Evolutionary conservation across 2,797 vertebrate genomes (phyloP).

Genomic region (Thamnophis elegans): DNA sequence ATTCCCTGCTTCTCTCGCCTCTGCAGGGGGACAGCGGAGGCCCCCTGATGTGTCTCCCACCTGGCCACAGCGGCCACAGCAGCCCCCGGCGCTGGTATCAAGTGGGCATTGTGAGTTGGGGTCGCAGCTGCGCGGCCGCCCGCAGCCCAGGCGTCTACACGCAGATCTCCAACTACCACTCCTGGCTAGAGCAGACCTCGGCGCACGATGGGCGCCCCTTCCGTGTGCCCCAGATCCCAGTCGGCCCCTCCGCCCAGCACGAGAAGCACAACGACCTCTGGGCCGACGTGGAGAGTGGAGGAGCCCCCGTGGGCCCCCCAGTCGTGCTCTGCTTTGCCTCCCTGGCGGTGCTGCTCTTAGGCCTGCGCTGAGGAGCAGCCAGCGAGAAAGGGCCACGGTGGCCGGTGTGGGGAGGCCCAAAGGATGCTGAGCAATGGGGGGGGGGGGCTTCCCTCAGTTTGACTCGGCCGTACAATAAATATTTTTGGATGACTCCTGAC

Average conservation of each 20-base stretch:
- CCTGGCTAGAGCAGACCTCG: conserved; percentile 50
- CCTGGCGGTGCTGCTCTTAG: neutral
- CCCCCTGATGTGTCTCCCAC: conserved; percentile 54
- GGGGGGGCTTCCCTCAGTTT: neutral
- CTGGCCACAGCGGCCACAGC: conserved; percentile 20
- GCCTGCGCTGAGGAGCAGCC: neutral
- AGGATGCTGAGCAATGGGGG: neutral
- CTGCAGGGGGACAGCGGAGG: conserved; percentile 65
- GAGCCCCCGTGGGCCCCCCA: accelerated
- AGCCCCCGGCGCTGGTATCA: conserved; percentile 47
- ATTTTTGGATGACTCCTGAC: neutral
- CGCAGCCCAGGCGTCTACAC: conserved; percentile 59
- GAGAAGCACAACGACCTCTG: neutral
- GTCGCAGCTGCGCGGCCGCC: conserved; percentile 57
- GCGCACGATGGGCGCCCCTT: neutral
- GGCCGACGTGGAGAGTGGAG: neutral
- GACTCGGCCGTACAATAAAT: conserved; percentile 6
- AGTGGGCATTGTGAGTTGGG: conserved; percentile 65
- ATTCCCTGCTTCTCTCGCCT: neutral
- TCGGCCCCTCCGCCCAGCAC: accelerated
- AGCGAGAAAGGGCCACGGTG: neutral
- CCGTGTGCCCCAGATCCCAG: neutral
- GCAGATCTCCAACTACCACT: conserved; percentile 47
- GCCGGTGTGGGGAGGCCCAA: accelerated
- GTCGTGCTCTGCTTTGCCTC: neutral